A percentile compares a stretch with the other conserved stretches of the same genome.
These are phyloP conservation scores for Lampropteryx suffumata DNA, from an alignment of 2,888 invertebrate genomes.

Conservation along the genomic window DNA sequence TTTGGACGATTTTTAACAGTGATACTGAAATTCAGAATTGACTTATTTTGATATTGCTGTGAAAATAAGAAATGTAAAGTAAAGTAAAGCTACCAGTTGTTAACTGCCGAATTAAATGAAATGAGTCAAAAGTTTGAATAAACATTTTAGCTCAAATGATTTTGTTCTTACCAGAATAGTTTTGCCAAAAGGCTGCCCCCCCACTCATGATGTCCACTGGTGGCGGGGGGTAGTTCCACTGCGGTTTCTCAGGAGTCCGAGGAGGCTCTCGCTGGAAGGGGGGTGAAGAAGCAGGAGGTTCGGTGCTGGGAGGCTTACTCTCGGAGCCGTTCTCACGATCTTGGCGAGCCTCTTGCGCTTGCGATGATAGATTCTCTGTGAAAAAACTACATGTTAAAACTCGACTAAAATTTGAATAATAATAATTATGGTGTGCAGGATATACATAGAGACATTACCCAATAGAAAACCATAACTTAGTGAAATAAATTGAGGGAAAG, in stretches of 20 bases:
- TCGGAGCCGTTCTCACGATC: conserved; percentile 76
- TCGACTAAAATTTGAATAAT: too few relatives aligned
- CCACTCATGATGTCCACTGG: conserved; percentile 91
- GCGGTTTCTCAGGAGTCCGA: conserved; percentile 76
- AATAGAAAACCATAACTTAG: too few relatives aligned
- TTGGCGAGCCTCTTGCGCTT: conserved; percentile 63
- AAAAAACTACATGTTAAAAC: background rate
- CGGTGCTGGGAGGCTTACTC: conserved; percentile 74
- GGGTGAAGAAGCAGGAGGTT: conserved; percentile 71
- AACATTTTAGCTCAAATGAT: background rate
- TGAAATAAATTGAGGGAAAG: too few relatives aligned
- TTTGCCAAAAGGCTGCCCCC: conserved; percentile 95
- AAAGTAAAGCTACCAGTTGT: too few relatives aligned
- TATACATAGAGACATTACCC: too few relatives aligned
- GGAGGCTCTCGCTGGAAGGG: conserved; percentile 75
- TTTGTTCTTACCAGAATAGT: conserved; percentile 90
- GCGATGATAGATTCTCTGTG: conserved; percentile 66
- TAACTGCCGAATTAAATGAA: too few relatives aligned
- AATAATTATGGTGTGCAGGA: too few relatives aligned
- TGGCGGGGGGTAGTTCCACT: conserved; percentile 81
- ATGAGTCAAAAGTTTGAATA: too few relatives aligned
- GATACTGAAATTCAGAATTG: too few relatives aligned
- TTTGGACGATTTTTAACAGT: background rate
- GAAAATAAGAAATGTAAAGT: too few relatives aligned
- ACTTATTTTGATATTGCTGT: too few relatives aligned